Evolutionary conservation across 2,113 vertebrate species (phyloP).

Genomic region (Castor canadensis): DNA sequence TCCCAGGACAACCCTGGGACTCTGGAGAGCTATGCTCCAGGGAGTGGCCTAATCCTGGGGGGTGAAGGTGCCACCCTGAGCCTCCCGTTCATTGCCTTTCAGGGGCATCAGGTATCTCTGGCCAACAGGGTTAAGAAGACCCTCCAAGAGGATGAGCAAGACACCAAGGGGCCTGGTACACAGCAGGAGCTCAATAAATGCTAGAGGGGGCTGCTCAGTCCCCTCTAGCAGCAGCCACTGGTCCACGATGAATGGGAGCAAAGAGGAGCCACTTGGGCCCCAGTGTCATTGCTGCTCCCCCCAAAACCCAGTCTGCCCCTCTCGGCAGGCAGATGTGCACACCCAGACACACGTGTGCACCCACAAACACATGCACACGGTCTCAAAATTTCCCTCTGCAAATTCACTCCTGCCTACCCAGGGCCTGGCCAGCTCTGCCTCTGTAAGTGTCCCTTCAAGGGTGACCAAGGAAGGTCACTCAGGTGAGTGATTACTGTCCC

Average conservation of each 20-base stretch:
- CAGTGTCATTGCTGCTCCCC: background rate
- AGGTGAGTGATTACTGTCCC: background rate
- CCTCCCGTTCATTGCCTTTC: too few species aligned
- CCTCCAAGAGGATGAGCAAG: too few species aligned
- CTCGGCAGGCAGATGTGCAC: too few species aligned
- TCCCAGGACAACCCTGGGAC: background rate
- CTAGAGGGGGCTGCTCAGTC: background rate
- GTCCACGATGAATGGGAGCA: background rate
- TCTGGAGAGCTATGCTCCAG: too few species aligned
- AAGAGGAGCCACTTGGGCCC: background rate
- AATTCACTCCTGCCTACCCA: too few species aligned
- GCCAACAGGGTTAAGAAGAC: background rate
- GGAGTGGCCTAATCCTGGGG: too few species aligned
- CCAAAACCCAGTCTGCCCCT: rapidly evolving
- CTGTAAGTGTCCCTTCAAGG: background rate
- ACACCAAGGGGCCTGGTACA: background rate
- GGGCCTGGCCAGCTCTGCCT: too few species aligned
- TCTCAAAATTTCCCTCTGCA: background rate
- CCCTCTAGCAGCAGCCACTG: background rate
- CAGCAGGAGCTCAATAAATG: background rate
- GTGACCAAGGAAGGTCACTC: too few species aligned
- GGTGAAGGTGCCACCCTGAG: background rate
- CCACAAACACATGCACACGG: background rate
- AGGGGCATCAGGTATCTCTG: too few species aligned
- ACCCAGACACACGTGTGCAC: too few species aligned